A percentile compares a stretch with the other conserved stretches of the same genome.
These are phyloP conservation scores for Rhabdornis inornatus DNA, from an alignment of 2,113 vertebrate species.

Conservation along the genomic window DNA sequence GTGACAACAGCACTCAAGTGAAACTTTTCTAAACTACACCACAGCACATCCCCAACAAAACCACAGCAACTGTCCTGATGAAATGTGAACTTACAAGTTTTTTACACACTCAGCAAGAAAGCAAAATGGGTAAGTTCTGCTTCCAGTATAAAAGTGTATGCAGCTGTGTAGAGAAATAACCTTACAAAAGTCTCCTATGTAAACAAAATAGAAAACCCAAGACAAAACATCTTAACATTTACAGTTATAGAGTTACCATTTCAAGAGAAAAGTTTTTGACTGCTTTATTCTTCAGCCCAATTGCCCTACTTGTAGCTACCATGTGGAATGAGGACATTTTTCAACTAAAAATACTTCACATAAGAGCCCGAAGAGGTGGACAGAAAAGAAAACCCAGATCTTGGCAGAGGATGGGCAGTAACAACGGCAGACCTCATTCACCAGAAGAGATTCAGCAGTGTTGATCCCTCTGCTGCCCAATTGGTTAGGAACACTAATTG, in stretches of 20 bases:
- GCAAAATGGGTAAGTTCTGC: neutral
- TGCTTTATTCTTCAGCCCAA: neutral
- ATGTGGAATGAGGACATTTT: slow-evolving; percentile 7
- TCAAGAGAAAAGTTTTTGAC: neutral
- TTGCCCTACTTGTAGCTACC: neutral
- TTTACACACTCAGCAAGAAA: neutral
- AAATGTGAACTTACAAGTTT: neutral
- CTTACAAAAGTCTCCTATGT: neutral
- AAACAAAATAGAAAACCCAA: neutral
- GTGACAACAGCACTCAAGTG: neutral
- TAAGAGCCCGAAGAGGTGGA: neutral
- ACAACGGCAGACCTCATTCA: neutral
- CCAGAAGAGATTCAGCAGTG: neutral
- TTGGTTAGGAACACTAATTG: neutral
- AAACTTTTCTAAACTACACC: neutral
- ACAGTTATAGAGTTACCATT: neutral
- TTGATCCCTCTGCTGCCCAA: neutral
- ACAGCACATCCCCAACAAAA: neutral
- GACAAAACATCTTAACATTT: neutral
- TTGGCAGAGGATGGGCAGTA: neutral
- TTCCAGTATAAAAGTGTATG: neutral
- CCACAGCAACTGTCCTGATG: neutral
- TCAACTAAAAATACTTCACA: neutral
- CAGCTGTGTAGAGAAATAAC: neutral
- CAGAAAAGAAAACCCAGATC: neutral